phyloP scores from a whole-genome alignment of 2,113 vertebrate genomes.

The Epinephelus cyanopodus region DNA sequence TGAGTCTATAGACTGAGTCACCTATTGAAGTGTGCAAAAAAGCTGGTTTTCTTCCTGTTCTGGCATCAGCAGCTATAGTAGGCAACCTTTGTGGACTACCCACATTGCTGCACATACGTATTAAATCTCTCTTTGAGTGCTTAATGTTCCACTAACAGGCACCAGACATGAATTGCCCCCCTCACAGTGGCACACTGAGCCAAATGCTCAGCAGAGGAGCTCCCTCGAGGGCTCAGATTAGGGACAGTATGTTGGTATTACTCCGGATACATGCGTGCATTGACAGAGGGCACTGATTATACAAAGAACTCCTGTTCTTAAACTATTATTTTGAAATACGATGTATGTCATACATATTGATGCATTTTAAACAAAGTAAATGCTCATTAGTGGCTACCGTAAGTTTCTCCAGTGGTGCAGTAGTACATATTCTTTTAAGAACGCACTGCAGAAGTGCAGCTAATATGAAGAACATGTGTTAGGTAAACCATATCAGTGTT shows the following conservation, averaged over 20 bases:
- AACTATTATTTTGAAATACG: not conserved
- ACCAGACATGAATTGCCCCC: slow-evolving; percentile 5
- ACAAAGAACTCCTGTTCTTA: slow-evolving; percentile 3
- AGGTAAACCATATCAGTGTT: not conserved
- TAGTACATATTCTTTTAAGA: not conserved
- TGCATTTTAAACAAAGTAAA: not conserved
- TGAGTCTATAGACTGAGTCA: slow-evolving; percentile 49
- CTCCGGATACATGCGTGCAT: slow-evolving; percentile 23
- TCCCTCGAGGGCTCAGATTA: slow-evolving; percentile 41
- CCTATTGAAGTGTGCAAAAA: slow-evolving; percentile 1
- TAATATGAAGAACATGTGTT: not conserved
- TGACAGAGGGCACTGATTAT: slow-evolving; percentile 19
- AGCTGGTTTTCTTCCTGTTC: not conserved
- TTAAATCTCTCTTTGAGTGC: slow-evolving; percentile 5
- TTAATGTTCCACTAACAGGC: slow-evolving; percentile 21
- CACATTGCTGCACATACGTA: not conserved
- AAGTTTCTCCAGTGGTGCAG: not conserved
- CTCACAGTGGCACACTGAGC: slow-evolving; percentile 11
- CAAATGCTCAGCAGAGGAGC: slow-evolving; percentile 28
- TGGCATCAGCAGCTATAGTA: not conserved
- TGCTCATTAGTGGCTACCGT: not conserved
- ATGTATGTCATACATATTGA: not conserved
- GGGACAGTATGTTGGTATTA: slow-evolving; percentile 27
- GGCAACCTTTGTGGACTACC: not conserved
- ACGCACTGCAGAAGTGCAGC: not conserved